Conservation (phyloP, 2,888 invertebrate species). For the Meganola albula region DNA sequence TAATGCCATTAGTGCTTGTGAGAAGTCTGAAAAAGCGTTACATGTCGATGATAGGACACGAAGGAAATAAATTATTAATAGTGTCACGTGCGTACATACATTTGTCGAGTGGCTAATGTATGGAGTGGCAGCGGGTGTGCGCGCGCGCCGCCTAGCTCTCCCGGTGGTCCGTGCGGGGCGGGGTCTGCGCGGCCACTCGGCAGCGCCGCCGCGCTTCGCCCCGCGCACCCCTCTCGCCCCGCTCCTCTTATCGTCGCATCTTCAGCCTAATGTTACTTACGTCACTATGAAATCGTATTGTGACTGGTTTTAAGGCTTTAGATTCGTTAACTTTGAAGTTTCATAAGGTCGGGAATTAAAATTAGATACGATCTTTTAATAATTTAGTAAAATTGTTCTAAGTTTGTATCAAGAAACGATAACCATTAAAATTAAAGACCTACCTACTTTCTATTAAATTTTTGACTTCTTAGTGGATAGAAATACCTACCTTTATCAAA, state of each 20-base stretch:
- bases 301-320: slow-evolving; percentile 35
- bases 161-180: slow-evolving; percentile 77
- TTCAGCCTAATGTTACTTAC: slow-evolving; percentile 67
- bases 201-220: slow-evolving; percentile 50
- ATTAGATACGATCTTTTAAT: slow-evolving; percentile 18
- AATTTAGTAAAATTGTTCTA: too few species aligned
- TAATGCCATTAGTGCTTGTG: slow-evolving; percentile 10
- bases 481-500: not conserved
- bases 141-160: slow-evolving; percentile 71
- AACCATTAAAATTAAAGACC: too few species aligned
- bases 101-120: slow-evolving; percentile 47
- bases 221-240: slow-evolving; percentile 39
- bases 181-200: slow-evolving; percentile 71
- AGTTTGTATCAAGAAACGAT: too few species aligned
- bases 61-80: slow-evolving; percentile 43
- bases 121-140: slow-evolving; percentile 30
- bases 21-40: slow-evolving; percentile 19
- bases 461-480: not conserved
- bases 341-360: slow-evolving; percentile 32
- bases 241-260: slow-evolving; percentile 67
- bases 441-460: not conserved
- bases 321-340: slow-evolving; percentile 32
- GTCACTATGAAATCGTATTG: slow-evolving; percentile 53
- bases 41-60: slow-evolving; percentile 32
- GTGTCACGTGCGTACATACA: slow-evolving; percentile 49